Percentiles rank a stretch among this genome's conserved stretches.
Conservation (phyloP, 2,797 vertebrate species). For the Clarias fuscus region DNA sequence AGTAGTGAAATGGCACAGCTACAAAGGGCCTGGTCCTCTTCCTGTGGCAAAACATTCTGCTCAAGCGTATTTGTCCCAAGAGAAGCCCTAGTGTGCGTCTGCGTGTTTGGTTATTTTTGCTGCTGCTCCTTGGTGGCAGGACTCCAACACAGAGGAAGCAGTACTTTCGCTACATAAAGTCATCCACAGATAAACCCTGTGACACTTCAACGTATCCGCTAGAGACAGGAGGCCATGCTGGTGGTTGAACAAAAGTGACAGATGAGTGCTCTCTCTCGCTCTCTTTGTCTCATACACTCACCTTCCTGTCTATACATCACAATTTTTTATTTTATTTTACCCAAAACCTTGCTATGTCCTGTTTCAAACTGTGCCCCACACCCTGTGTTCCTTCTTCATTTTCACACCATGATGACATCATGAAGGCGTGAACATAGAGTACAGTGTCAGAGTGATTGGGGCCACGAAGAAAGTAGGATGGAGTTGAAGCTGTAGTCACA, state of each 20-base stretch:
- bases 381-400: not conserved
- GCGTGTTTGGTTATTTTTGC: conserved; percentile 52
- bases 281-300: not conserved
- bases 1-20: conserved; percentile 62
- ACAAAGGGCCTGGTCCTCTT: conserved; percentile 70
- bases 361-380: not conserved
- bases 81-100: conserved; percentile 31
- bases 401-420: not conserved
- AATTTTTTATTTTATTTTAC: not conserved
- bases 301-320: not conserved
- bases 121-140: conserved; percentile 12
- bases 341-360: not conserved
- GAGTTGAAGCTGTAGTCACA: not conserved
- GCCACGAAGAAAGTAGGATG: too few species aligned
- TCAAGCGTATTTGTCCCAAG: conserved; percentile 70
- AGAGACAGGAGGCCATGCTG: not conserved
- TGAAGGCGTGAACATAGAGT: not conserved
- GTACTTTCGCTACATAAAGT: not conserved
- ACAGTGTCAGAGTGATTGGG: not conserved
- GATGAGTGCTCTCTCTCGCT: too few species aligned
- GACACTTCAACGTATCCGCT: not conserved
- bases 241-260: not conserved
- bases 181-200: not conserved
- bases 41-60: conserved; percentile 67
- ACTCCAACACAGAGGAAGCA: conserved; percentile 20